Conservation (phyloP, 1,140 invertebrate genomes). For the Ceratosolen solmsi region DNA sequence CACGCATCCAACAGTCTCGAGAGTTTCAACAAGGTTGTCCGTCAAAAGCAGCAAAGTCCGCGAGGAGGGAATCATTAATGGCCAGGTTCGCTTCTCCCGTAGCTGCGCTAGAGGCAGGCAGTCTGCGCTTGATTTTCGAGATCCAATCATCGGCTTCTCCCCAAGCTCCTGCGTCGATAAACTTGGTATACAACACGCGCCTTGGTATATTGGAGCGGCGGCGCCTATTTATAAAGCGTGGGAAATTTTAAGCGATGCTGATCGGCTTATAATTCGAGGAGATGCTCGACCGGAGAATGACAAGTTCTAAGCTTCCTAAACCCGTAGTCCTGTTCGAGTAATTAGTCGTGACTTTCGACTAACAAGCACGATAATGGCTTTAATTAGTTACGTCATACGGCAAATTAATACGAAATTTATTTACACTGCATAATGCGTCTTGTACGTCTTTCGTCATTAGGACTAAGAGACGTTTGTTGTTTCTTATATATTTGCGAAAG, state of each 20-base stretch:
- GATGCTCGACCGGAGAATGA: neutral
- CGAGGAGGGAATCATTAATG: neutral
- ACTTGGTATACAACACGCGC: conserved; percentile 4
- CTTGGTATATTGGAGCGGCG: neutral
- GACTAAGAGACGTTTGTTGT: too few species aligned
- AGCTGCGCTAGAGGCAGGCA: too few species aligned
- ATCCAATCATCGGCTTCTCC: neutral
- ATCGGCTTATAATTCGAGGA: conserved; percentile 9
- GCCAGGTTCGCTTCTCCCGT: too few species aligned
- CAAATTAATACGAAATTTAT: conserved; percentile 12
- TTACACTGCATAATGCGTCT: too few species aligned
- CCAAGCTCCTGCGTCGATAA: neutral
- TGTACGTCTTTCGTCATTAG: too few species aligned
- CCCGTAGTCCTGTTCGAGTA: neutral
- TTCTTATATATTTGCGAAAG: too few species aligned
- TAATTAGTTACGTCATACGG: neutral
- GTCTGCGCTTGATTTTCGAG: neutral
- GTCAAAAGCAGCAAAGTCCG: conserved; percentile 1
- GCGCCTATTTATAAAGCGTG: neutral
- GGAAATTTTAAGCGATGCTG: neutral
- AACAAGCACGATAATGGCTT: neutral
- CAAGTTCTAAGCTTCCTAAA: conserved; percentile 11
- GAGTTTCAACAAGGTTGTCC: conserved; percentile 4
- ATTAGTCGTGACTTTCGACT: neutral
- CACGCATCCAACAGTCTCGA: neutral